These are phyloP conservation scores for Neogobius melanostomus DNA, from an alignment of 2,113 vertebrate genomes.

Conservation along the genomic window DNA sequence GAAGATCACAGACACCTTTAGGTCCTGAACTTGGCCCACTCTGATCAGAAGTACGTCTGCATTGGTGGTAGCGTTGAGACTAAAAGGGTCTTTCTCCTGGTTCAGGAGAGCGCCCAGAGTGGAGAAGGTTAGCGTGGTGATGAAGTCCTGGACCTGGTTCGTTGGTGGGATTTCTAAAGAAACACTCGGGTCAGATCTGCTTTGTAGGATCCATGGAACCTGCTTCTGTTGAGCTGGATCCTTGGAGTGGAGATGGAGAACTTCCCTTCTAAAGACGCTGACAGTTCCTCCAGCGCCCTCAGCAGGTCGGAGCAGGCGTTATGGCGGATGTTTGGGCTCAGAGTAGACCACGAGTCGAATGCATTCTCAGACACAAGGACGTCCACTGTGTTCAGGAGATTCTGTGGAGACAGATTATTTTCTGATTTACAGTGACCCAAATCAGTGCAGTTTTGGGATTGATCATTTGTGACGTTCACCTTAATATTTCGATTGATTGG, in stretches of 20 bases:
- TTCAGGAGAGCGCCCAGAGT: slow-evolving; percentile 73
- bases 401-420: slow-evolving; percentile 52
- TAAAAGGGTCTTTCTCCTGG: slow-evolving; percentile 33
- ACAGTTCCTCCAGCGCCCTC: slow-evolving; percentile 73
- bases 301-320: slow-evolving; percentile 71
- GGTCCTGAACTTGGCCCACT: slow-evolving; percentile 45
- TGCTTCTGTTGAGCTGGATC: slow-evolving; percentile 51
- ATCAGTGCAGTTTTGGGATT: no score
- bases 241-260: slow-evolving; percentile 15
- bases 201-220: slow-evolving; percentile 10
- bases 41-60: slow-evolving; percentile 76
- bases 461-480: no score
- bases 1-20: slow-evolving; percentile 72
- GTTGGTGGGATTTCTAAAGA: slow-evolving; percentile 59
- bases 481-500: background rate
- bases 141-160: slow-evolving; percentile 17
- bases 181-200: slow-evolving; percentile 45
- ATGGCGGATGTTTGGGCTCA: slow-evolving; percentile 42
- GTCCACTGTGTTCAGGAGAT: slow-evolving; percentile 62
- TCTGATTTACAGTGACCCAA: no score
- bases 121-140: slow-evolving; percentile 71
- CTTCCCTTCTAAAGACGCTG: slow-evolving; percentile 29
- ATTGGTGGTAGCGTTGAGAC: slow-evolving; percentile 59
- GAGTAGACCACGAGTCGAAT: slow-evolving; percentile 46
- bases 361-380: slow-evolving; percentile 45